phyloP scores from a whole-genome alignment of 2,888 invertebrate genomes.

The Creontiades dilutus region DNA sequence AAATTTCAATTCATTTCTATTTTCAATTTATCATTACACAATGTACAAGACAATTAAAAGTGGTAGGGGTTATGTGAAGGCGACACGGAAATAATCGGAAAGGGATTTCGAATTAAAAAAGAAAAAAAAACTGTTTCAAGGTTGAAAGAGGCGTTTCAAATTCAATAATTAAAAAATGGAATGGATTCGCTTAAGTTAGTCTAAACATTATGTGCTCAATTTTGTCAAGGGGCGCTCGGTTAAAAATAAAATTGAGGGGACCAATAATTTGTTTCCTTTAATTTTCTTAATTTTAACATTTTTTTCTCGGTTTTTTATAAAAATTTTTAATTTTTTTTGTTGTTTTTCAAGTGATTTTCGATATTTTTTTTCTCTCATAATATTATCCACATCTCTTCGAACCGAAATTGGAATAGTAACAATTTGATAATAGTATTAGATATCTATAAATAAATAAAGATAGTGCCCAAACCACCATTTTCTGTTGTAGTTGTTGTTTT shows the following conservation, averaged over 20 bases:
- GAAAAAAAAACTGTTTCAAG: neutral
- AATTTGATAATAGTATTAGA: constrained; percentile 67
- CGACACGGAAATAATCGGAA: constrained; percentile 46
- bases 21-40: constrained; percentile 70
- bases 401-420: constrained; percentile 63
- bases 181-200: constrained; percentile 61
- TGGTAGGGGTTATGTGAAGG: constrained; percentile 39
- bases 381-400: constrained; percentile 59
- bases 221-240: constrained; percentile 63
- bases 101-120: constrained; percentile 28
- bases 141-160: constrained; percentile 28
- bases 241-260: constrained; percentile 47
- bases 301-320: constrained; percentile 26
- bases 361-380: constrained; percentile 35
- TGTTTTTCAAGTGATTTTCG: constrained; percentile 36
- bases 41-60: constrained; percentile 64
- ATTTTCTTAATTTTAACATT: constrained; percentile 48
- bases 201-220: constrained; percentile 33
- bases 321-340: constrained; percentile 22
- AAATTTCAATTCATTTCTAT: constrained; percentile 66
- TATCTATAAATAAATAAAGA: constrained; percentile 68
- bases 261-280: neutral
- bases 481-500: constrained; percentile 63
- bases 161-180: constrained; percentile 65
- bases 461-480: constrained; percentile 70